Evolutionary conservation across 2,797 vertebrate species (phyloP).

Genomic region (Halcyon chelicuti): DNA sequence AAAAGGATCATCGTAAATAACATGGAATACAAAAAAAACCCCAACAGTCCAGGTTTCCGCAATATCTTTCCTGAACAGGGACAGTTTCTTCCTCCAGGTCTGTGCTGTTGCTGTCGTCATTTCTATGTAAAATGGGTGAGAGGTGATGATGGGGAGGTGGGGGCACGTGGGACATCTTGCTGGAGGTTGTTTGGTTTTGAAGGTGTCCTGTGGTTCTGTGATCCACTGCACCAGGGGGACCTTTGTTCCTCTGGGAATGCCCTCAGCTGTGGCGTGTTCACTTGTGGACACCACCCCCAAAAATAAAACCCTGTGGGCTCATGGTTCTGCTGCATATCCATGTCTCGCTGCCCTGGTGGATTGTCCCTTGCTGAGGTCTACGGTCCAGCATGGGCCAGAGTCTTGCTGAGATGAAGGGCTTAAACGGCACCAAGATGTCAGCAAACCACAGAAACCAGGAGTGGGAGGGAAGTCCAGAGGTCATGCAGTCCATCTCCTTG

Average conservation of each 20-base stretch:
- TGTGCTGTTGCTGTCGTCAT: not conserved
- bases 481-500: not conserved
- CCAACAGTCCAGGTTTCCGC: fast-evolving
- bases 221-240: not conserved
- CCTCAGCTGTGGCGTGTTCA: fast-evolving
- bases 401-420: not conserved
- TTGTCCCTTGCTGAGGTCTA: not conserved
- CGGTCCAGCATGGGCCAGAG: fast-evolving
- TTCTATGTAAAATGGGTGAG: not conserved
- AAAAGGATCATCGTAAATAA: not conserved
- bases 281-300: not conserved
- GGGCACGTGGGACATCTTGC: not conserved
- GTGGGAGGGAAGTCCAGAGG: not conserved
- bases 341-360: not conserved
- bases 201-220: not conserved
- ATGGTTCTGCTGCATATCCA: fast-evolving
- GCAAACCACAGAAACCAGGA: not conserved
- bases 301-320: not conserved
- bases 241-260: not conserved
- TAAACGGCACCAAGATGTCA: not conserved
- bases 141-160: fast-evolving
- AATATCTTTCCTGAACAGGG: not conserved
- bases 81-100: not conserved
- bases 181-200: not conserved
- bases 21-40: fast-evolving